Evolutionary conservation across 2,888 invertebrate species (phyloP), one percentile per base, ranked within the genome.

Genomic region (Leistus spinibarbis): DNA sequence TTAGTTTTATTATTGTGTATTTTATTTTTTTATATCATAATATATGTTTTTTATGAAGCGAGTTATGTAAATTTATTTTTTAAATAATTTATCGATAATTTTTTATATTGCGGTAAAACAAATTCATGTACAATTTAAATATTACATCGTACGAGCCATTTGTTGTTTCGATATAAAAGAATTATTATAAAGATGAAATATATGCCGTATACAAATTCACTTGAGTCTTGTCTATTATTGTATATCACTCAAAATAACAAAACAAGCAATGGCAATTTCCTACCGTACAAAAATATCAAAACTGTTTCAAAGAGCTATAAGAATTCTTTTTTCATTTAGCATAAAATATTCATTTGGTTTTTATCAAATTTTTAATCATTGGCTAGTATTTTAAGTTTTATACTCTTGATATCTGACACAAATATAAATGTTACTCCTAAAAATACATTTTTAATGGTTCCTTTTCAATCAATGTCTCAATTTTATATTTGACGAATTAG

Each of bases 1-100:
- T 82, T 81, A 80, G 81, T 76, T 68, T 72, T 76, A 76, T 76
- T 76, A 70, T 76, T 71, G 64, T 76, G 70, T 76, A 70, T 81
- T 82, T 81, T 82, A 80, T 81, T 80, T 77, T 78, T 79, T 76
- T 71, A 73, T 79, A 78, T 80, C 82, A 82, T 82, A 83, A 74
- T 74, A 74, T 74, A 74, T 74, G 74, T 74, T 74, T 74, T 74
- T 68, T 74, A 74, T 74, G 74, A 74, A 68, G 60, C 63, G 68
- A 74, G 23, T 74, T 74, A 68, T 74, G 68, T 74, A 74, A 74
- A 74, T 74, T 74, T 20, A 24, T 74, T 17, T 56, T 67, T 67
- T 73, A 60, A 27, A 27, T 66, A 10, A 3, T 9, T n/a, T n/a
- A n/a, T n/a, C n/a, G n/a, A n/a, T n/a, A n/a, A n/a, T n/a, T n/a